These are phyloP conservation scores for Calliopsis andreniformis DNA, from an alignment of 1,140 invertebrate species.

Conservation along the genomic window DNA sequence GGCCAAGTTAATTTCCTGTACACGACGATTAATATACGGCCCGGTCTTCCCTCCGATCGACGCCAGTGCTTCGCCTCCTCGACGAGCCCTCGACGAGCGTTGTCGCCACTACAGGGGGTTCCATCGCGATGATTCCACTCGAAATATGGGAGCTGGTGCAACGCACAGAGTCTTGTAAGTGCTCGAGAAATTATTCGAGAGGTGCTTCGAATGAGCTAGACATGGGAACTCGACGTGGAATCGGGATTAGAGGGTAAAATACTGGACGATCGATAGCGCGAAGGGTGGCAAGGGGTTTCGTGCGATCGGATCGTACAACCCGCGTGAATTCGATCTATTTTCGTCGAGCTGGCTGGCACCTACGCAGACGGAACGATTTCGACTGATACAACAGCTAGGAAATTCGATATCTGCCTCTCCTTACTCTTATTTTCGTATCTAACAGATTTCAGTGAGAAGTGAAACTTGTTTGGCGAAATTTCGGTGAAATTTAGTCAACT, in stretches of 20 bases:
- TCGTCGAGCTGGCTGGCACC: conserved; percentile 60
- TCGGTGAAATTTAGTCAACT: too few relatives aligned
- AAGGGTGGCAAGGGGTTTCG: conserved; percentile 62
- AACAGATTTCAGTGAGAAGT: too few relatives aligned
- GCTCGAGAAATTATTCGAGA: neutral
- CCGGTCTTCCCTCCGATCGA: conserved; percentile 14
- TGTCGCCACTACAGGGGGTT: neutral
- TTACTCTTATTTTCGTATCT: too few relatives aligned
- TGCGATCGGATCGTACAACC: conserved; percentile 70
- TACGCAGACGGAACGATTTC: conserved; percentile 56
- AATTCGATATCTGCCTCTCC: conserved; percentile 69
- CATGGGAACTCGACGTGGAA: conserved; percentile 20
- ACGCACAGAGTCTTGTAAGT: neutral
- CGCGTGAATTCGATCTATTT: conserved; percentile 75
- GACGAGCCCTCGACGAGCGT: too few relatives aligned
- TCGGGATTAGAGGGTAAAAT: conserved; percentile 8
- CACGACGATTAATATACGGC: conserved; percentile 43
- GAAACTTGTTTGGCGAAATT: too few relatives aligned
- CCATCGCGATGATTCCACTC: neutral
- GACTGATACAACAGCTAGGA: conserved; percentile 62
- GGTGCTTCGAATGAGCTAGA: too few relatives aligned
- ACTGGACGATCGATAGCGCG: conserved; percentile 54
- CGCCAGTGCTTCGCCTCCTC: too few relatives aligned
- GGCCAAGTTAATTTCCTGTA: conserved; percentile 67
- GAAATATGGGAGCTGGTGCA: neutral